Evolutionary conservation across 2,797 vertebrate genomes (phyloP), one percentile per base, ranked within the genome.

Genomic region (Helarctos malayanus): DNA sequence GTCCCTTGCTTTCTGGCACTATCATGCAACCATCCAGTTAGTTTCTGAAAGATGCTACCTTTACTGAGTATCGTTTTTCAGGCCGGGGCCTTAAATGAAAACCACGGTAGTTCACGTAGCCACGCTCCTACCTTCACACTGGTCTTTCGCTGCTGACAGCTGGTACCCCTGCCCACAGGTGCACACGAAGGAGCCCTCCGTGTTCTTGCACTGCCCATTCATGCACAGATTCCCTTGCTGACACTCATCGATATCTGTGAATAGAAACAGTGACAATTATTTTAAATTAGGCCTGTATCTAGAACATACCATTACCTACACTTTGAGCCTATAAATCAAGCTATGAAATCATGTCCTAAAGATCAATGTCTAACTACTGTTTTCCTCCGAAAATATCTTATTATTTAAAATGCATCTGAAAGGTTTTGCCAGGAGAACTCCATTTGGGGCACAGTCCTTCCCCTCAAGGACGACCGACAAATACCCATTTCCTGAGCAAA

Each of bases 211-310:
- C 63, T 98, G 99, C 41, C 99, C 99, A 27, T 99, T 98, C 73
- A 98, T 98, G 87, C 99, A 99, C 14, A 99, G 97, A 49, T 89
- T 98, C 91, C 99, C 99, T 93, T 99, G 99, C 95, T 99, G 99
- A 97, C 99, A 99, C 98, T 99, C 99, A 87, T 99, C 99, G 71
- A 99, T 97, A 98, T 99, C 99, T 99, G 98, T 71, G 84, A 98
- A 98, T 14, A 98, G 16, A 97, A 98, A 97, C 2, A 76, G 86
- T 57, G 21, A 35, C 27, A 86, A 47, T 0, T 38, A 41, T 38
- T 82, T 92, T 35, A 65, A 56, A 52, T 49, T 3, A 83, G 68
- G 68, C 25, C n/a, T 45, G 1, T 38, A 59, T 54, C 68, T 82
- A 49, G 75, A 84, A 65, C 14, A 65, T 7, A 2, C 3, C 5